Base-by-base conservation (phyloP, 2,797 vertebrate species). In the Coregonus sp. region DNA sequence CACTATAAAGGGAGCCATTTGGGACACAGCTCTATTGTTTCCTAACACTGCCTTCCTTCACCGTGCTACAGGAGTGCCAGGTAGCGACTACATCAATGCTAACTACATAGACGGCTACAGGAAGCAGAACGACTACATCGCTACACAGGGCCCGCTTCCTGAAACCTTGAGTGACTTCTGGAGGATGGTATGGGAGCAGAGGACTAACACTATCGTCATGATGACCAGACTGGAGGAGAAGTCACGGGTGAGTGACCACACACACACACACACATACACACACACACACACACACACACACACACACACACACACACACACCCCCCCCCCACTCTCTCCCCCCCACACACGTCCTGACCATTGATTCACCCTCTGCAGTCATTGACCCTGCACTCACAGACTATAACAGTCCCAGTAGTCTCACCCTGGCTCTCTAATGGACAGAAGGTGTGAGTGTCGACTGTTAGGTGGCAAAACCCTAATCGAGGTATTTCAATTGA, bases 111-210 rank as follows among this genome's bases (percentile, higher is more conserved):
- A 99, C 0, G 98, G 98, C 72, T 98, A 98, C 91, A 96, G 96
- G 80, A 98, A 97, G 90, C 98, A 99, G 93, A 99, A 97, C 0
- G 98, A 97, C 78, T 99, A 98, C 93, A 99, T 99, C 0, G 97
- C 97, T 75, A 99, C 98, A 0, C 98, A 99, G 88, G 98, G 97
- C 2, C 97, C 98, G 0, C 93, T 99, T 87, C 96, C 96, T 0
- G 97, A 99, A 90, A 99, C 98, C 0, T 94, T 99, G 83, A 95
- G 94, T 0, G 97, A 99, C 87, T 99, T 99, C 94, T 99, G 98
- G 98, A 95, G 97, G 85, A 97, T 98, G 97, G 95, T 99, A 82
- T 99, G 98, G 98, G 98, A 99, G 40, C 98, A 99, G 89, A 95
- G 96, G 78, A 96, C 96, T 15, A 94, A 92, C 81, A 98, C 96